Percentiles rank a stretch among this genome's conserved stretches.
These are phyloP conservation scores for Drosophila prostipennis DNA, from an alignment of 2,888 invertebrate genomes.

Conservation along the genomic window DNA sequence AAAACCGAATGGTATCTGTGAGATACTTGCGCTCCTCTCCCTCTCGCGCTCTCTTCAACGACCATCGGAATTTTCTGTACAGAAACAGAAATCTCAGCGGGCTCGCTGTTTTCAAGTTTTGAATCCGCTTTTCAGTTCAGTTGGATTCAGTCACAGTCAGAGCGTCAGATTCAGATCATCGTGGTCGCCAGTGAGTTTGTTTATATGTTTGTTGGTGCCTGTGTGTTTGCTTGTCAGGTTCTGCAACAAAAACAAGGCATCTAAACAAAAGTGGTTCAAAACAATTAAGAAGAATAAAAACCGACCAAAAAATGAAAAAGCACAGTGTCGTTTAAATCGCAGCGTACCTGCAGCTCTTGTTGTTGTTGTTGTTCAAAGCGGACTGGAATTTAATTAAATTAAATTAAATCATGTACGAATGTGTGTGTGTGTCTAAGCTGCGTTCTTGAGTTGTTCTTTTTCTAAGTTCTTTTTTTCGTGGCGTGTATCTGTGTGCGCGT, in stretches of 20 bases:
- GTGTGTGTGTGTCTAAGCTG: constrained; percentile 43
- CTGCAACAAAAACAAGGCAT: constrained; percentile 38
- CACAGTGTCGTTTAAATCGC: constrained; percentile 14
- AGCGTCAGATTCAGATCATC: constrained; percentile 50
- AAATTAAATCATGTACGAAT: constrained; percentile 56
- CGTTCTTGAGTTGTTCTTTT: constrained; percentile 49
- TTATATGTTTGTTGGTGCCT: constrained; percentile 69
- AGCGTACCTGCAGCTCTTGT: constrained; percentile 16
- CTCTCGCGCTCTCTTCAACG: constrained; percentile 20
- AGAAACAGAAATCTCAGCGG: constrained; percentile 64
- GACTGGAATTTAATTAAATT: constrained; percentile 63
- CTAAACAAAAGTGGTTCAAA: constrained; percentile 42
- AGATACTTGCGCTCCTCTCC: constrained; percentile 22
- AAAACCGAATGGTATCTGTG: constrained; percentile 54
- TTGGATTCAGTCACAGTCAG: constrained; percentile 76
- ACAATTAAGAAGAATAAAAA: constrained; percentile 23
- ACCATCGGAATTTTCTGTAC: constrained; percentile 76
- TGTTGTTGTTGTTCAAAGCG: constrained; percentile 45
- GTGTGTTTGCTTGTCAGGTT: constrained; percentile 35
- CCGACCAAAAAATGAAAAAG: background rate
- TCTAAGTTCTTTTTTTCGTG: constrained; percentile 64
- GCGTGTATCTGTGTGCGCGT: constrained; percentile 26
- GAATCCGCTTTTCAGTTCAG: constrained; percentile 68
- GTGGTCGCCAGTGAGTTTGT: constrained; percentile 75
- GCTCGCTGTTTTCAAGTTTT: constrained; percentile 57